Evolutionary conservation across 2,113 vertebrate species (phyloP).

Genomic region (Pituophis catenifer): DNA sequence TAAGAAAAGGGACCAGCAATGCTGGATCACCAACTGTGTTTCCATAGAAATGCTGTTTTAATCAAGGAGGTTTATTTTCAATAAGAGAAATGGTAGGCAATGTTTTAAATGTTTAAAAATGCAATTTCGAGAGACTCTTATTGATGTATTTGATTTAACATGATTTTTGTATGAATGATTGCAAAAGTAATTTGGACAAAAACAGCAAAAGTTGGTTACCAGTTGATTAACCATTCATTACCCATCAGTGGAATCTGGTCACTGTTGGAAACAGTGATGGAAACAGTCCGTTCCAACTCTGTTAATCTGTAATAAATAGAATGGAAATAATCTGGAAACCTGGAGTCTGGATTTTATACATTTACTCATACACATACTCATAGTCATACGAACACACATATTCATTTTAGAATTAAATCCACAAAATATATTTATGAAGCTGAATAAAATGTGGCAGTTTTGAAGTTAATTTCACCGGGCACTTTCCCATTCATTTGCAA

Average conservation of each 20-base stretch:
- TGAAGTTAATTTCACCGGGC: not conserved
- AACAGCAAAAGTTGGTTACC: too few relatives aligned
- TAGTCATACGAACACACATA: not conserved
- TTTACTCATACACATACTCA: not conserved
- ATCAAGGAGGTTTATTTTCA: conserved; percentile 6
- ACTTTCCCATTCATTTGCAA: not conserved
- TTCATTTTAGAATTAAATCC: not conserved
- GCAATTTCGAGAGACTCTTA: not conserved
- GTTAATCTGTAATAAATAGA: not conserved
- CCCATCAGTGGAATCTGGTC: not conserved
- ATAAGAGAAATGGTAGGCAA: not conserved
- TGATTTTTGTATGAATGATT: not conserved
- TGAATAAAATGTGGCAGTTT: not conserved
- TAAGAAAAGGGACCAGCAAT: conserved; percentile 13
- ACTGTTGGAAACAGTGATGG: not conserved
- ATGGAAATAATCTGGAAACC: conserved; percentile 14
- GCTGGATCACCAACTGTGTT: conserved; percentile 40
- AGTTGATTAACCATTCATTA: not conserved
- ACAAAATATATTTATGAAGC: rapidly evolving
- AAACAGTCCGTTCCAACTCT: not conserved
- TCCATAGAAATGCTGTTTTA: conserved; percentile 27
- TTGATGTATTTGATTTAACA: not conserved
- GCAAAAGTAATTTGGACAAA: not conserved
- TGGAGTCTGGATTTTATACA: conserved; percentile 13
- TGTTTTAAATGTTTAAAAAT: not conserved